phyloP scores from a whole-genome alignment of 2,888 invertebrate genomes.

The Protonemura montana region DNA sequence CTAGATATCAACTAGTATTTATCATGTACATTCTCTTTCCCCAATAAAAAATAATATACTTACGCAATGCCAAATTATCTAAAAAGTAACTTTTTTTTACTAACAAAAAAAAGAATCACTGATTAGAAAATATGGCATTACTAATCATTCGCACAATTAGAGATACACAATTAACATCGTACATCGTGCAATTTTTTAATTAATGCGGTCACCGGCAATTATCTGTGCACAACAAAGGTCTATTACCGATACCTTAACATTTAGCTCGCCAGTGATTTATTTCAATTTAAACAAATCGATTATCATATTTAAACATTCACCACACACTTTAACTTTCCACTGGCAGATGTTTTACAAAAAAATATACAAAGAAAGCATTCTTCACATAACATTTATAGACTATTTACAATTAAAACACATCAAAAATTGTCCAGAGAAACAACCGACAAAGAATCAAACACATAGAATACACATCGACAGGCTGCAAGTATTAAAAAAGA shows the following conservation, averaged over 20 bases:
- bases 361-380: slow-evolving; percentile 25
- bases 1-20: not conserved
- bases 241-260: not conserved
- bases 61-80: slow-evolving; percentile 23
- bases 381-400: not conserved
- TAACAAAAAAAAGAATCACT: slow-evolving; percentile 24
- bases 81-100: not conserved
- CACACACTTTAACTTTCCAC: not conserved
- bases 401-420: not conserved
- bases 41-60: slow-evolving; percentile 35
- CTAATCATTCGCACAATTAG: slow-evolving; percentile 32
- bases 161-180: not conserved
- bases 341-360: not conserved
- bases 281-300: not conserved
- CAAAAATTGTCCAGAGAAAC: not conserved
- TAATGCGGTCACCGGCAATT: not conserved
- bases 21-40: slow-evolving; percentile 41
- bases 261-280: not conserved
- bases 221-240: not conserved
- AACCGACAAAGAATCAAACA: not conserved
- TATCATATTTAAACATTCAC: not conserved
- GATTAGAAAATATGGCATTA: slow-evolving; percentile 18
- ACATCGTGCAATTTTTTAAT: not conserved
- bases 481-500: not conserved
- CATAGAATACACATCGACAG: not conserved